These are phyloP conservation scores for Trachelus troglodyta DNA, from an alignment of 2,888 invertebrate species.

Conservation along the genomic window DNA sequence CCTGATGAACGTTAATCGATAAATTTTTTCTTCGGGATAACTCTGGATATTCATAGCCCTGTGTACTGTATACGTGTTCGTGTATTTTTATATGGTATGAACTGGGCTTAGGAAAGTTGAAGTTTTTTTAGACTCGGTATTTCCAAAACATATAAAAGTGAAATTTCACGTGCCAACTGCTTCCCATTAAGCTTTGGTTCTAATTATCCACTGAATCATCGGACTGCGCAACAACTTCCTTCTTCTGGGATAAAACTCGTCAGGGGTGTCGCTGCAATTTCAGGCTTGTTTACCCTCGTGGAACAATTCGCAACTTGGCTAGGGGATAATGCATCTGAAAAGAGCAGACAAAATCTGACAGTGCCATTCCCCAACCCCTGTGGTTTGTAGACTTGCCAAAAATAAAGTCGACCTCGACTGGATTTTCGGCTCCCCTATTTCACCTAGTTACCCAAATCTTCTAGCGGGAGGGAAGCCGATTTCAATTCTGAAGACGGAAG, in stretches of 20 bases:
- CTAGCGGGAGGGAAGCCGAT: not conserved
- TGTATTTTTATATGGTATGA: not conserved
- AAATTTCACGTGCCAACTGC: not conserved
- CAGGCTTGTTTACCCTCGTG: not conserved
- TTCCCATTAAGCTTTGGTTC: not conserved
- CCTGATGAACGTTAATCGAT: too few relatives aligned
- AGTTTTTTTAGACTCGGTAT: not conserved
- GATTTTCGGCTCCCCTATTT: not conserved
- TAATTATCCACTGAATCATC: not conserved
- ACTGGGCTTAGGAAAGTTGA: not conserved
- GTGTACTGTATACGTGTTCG: not conserved
- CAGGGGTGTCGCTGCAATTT: not conserved
- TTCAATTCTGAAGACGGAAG: not conserved
- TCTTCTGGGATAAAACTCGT: not conserved
- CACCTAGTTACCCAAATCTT: not conserved
- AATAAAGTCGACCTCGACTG: conserved; percentile 27
- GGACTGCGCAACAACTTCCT: not conserved
- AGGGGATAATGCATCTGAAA: not conserved
- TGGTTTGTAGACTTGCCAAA: conserved; percentile 36
- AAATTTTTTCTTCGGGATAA: too few relatives aligned
- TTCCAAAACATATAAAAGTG: not conserved
- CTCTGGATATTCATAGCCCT: not conserved
- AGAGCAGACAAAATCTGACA: conserved; percentile 1
- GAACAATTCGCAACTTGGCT: not conserved
- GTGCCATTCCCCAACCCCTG: conserved; percentile 25